Conservation (phyloP, 2,888 invertebrate species). For the Resseliella maxima region DNA sequence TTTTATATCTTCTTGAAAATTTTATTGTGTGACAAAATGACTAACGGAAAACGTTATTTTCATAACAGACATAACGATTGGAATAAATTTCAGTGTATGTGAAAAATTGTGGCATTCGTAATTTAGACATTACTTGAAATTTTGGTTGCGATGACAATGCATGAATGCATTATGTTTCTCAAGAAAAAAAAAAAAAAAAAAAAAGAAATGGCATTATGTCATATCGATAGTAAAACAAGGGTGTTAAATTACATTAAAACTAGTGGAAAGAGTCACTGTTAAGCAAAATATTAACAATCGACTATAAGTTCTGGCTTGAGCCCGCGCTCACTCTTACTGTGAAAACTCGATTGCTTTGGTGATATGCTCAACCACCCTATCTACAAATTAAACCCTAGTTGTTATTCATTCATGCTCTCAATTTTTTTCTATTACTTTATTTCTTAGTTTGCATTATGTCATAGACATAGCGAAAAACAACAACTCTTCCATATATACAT, state of each 20-base stretch:
- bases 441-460: background rate
- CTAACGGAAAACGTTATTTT: conserved; percentile 39
- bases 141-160: conserved; percentile 19
- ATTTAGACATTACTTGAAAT: background rate
- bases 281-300: background rate
- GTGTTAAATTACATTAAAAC: conserved; percentile 51
- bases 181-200: background rate
- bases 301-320: too few species aligned
- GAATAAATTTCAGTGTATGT: conserved; percentile 18
- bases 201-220: background rate
- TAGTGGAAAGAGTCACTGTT: conserved; percentile 43
- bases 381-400: conserved; percentile 40
- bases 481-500: background rate
- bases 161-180: background rate
- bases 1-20: conserved; percentile 21
- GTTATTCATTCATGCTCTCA: background rate
- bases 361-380: conserved; percentile 20
- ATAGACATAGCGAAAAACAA: conserved; percentile 8
- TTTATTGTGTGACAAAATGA: conserved; percentile 45
- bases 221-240: conserved; percentile 50
- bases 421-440: background rate
- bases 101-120: conserved; percentile 37
- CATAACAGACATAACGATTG: background rate
- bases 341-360: conserved; percentile 8
- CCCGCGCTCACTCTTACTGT: background rate